phyloP scores from a whole-genome alignment of 2,113 vertebrate genomes.

The Hypocryptadius cinnamomeus region DNA sequence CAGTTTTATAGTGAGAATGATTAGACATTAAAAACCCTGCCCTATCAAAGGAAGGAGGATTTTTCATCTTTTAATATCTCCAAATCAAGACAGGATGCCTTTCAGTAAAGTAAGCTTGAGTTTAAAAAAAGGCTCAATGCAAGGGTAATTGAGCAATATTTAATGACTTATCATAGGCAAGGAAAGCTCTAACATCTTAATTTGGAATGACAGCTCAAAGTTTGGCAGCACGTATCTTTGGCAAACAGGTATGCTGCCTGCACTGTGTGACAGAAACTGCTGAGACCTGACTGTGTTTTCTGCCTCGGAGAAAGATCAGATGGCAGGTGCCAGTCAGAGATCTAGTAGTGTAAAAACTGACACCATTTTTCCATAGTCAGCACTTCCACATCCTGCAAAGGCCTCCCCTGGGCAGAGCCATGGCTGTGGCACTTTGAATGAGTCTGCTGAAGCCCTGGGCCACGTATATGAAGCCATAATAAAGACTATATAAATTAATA shows the following conservation, averaged over 20 bases:
- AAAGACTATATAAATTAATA: background rate
- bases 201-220: background rate
- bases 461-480: rapidly evolving
- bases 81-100: constrained; percentile 53
- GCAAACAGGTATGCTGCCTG: background rate
- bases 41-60: constrained; percentile 47
- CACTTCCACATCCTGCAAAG: background rate
- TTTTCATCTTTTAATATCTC: constrained; percentile 57
- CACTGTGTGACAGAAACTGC: background rate
- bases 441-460: background rate
- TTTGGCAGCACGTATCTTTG: background rate
- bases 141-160: constrained; percentile 36
- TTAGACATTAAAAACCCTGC: constrained; percentile 40
- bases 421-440: background rate
- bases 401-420: background rate
- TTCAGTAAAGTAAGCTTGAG: constrained; percentile 25
- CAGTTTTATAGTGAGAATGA: constrained; percentile 57
- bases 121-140: background rate
- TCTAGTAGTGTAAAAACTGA: rapidly evolving
- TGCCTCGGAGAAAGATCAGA: background rate
- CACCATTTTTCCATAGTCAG: background rate
- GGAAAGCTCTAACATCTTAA: constrained; percentile 15
- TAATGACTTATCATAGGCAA: constrained; percentile 28
- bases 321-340: background rate
- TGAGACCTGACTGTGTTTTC: background rate